phyloP scores from a whole-genome alignment of 1,140 invertebrate species.

The Tetraneura akinire region DNA sequence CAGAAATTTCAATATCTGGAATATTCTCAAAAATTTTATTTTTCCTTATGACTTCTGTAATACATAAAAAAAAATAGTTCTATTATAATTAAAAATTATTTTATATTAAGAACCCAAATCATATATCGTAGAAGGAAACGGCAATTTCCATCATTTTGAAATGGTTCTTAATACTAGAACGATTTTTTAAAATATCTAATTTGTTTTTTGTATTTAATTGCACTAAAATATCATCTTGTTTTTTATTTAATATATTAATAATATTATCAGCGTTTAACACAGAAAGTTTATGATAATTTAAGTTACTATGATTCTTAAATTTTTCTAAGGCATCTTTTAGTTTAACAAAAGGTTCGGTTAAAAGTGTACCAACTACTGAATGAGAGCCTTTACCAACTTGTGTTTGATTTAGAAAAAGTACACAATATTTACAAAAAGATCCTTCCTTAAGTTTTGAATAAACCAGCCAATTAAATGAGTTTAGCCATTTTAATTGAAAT shows the following conservation, averaged over 20 bases:
- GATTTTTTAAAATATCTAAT: slow-evolving; percentile 15
- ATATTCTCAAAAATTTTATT: too few species aligned
- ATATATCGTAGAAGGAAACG: too few species aligned
- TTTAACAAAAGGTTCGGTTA: neutral
- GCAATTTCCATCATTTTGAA: too few species aligned
- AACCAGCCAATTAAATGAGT: slow-evolving; percentile 13
- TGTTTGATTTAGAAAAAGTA: neutral
- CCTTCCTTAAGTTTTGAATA: slow-evolving; percentile 37
- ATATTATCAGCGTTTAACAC: neutral
- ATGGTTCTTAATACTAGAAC: neutral
- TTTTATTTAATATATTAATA: slow-evolving; percentile 5
- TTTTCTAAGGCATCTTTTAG: slow-evolving; percentile 21
- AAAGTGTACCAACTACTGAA: neutral
- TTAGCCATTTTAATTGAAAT: slow-evolving; percentile 9
- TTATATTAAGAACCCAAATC: too few species aligned
- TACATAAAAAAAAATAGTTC: too few species aligned
- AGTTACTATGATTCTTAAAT: neutral
- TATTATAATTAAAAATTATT: too few species aligned
- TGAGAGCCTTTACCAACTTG: slow-evolving; percentile 19
- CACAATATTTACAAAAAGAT: slow-evolving; percentile 6
- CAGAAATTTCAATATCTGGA: too few species aligned
- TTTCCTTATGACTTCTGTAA: too few species aligned
- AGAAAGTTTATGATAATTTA: neutral
- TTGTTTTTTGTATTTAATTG: neutral
- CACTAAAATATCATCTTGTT: slow-evolving; percentile 2